Evolutionary conservation across 2,888 invertebrate species (phyloP), one percentile per base, ranked within the genome.

Genomic region (Drosophila longiperda): DNA sequence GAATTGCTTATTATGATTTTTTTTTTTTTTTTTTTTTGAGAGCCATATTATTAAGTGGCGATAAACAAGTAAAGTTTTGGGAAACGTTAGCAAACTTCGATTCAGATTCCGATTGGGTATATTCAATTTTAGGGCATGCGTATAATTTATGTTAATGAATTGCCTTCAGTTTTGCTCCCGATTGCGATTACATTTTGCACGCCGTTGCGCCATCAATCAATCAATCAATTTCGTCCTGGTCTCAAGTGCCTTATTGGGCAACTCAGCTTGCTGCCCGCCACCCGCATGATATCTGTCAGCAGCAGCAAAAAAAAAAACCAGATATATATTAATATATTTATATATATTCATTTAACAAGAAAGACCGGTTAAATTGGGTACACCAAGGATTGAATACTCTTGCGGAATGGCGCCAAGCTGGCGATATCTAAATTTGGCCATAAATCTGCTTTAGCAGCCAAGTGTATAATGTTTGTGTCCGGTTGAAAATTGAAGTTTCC

Each of bases 121-220:
- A 33, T 11, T 23, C 32, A 15, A 17, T 49, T 49, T 5, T 23
- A 9, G 23, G 63, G 53, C 53, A 58, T 76, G 80, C 71, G 78
- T 62, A 69, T 87, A 84, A 82, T 84, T 83, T 87, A 84, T 84
- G 83, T 61, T 87, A 85, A 84, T 84, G 78, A 85, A 85, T 78
- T 68, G 85, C 61, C 63, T 59, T 26, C 49, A 33, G 61, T 49
- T 49, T 69, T 55, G 53, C 54, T 52, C 59, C 60, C 57, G 52
- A 40, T 70, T 61, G 62, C 66, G 68, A 66, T 63, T 68, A 49
- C 66, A 66, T 67, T 76, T 73, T 58, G 57, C 69, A 59, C 26
- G 52, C 75, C 77, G 66, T 61, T 70, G 71, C 69, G 60, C 73
- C 63, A 73, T 82, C 85, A 75, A 87, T 87, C 88, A 82, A 88